Percentiles rank a stretch among this genome's conserved stretches.
Conservation (phyloP, 2,113 vertebrate species). For the Taurulus bubalis region DNA sequence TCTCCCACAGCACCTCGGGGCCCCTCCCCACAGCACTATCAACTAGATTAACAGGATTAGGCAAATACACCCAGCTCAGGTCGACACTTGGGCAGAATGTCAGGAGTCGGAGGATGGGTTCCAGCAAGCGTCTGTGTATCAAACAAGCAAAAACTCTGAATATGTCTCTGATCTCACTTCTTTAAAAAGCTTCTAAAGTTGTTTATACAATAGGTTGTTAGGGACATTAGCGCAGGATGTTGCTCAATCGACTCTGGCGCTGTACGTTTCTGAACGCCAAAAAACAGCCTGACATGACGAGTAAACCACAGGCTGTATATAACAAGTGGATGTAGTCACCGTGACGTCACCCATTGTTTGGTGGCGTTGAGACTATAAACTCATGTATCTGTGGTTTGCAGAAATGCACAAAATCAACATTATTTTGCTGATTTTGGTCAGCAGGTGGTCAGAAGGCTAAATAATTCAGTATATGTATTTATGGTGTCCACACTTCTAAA, state of each 20-base stretch:
- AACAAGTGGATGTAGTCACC: too few species aligned
- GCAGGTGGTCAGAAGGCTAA: background rate
- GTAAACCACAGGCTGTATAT: too few species aligned
- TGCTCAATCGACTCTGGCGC: background rate
- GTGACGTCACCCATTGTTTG: too few species aligned
- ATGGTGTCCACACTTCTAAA: background rate
- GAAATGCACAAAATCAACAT: background rate
- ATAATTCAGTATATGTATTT: background rate
- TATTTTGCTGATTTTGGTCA: background rate
- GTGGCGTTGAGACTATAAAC: too few species aligned
- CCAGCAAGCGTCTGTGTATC: background rate
- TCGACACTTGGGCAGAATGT: slow-evolving; percentile 29
- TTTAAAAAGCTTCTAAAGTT: background rate
- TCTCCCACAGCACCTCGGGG: slow-evolving; percentile 86
- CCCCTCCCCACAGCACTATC: slow-evolving; percentile 89
- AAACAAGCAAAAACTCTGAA: background rate
- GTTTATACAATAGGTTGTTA: background rate
- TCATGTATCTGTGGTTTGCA: background rate
- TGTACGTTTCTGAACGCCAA: background rate
- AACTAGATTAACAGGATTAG: slow-evolving; percentile 91
- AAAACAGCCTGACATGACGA: background rate
- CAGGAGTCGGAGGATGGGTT: background rate
- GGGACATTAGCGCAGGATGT: background rate
- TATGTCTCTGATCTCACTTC: background rate
- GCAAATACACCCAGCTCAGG: slow-evolving; percentile 61